Percentiles rank a stretch among this genome's conserved stretches.
phyloP scores from a whole-genome alignment of 1,140 invertebrate species.

The Paraescarpia echinospica region DNA sequence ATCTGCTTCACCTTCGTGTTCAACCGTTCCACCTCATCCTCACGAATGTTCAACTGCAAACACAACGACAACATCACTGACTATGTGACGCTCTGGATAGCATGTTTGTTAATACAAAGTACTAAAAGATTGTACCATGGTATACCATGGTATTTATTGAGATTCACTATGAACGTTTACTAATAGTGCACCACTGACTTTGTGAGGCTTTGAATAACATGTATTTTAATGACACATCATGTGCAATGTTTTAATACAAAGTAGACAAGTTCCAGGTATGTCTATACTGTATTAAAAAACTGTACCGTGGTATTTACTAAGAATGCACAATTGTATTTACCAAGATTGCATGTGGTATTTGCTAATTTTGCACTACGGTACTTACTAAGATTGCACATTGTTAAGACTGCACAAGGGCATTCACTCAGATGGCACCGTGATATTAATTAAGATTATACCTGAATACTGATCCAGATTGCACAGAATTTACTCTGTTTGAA shows the following conservation, averaged over 20 bases:
- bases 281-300: too few relatives aligned
- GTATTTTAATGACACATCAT: not conserved
- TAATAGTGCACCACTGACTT: too few relatives aligned
- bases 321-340: not conserved
- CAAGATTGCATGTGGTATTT: not conserved
- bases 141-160: too few relatives aligned
- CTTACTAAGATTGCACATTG: too few relatives aligned
- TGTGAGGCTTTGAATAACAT: not conserved
- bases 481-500: too few relatives aligned
- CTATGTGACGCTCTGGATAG: not conserved
- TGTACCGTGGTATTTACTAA: not conserved
- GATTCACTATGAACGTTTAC: too few relatives aligned
- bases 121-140: too few relatives aligned
- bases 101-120: not conserved
- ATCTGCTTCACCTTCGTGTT: slow-evolving; percentile 40
- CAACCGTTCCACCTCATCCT: slow-evolving; percentile 47
- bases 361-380: not conserved
- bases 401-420: too few relatives aligned
- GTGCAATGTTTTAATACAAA: not conserved
- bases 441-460: too few relatives aligned
- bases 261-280: too few relatives aligned
- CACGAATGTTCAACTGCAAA: slow-evolving; percentile 45
- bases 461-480: too few relatives aligned
- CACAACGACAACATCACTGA: not conserved
- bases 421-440: too few relatives aligned